phyloP scores from a whole-genome alignment of 2,797 vertebrate species.

The Eospalax fontanierii region DNA sequence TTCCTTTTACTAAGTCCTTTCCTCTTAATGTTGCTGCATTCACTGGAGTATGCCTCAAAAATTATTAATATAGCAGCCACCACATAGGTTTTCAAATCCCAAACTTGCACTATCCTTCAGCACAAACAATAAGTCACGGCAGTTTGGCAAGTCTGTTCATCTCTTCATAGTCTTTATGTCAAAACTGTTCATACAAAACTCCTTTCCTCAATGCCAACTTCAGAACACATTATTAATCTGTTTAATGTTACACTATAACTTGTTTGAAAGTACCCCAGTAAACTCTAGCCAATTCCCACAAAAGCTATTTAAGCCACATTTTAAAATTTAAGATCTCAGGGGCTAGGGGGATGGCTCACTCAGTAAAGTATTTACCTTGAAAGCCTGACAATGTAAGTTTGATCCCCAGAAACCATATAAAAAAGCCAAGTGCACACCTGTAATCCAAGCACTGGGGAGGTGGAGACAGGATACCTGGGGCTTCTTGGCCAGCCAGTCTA shows the following conservation, averaged over 20 bases:
- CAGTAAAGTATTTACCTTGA: too few relatives aligned
- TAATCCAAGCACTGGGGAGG: too few relatives aligned
- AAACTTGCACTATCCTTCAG: not conserved
- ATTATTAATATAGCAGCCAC: not conserved
- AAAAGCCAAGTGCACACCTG: too few relatives aligned
- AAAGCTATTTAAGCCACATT: constrained; percentile 13
- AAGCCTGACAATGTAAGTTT: too few relatives aligned
- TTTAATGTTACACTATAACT: constrained; percentile 16
- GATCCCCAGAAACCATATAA: too few relatives aligned
- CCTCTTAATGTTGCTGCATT: not conserved
- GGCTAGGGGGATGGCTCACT: too few relatives aligned
- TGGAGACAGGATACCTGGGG: not conserved
- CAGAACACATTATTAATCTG: not conserved
- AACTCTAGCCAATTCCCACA: constrained; percentile 46
- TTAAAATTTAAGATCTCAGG: constrained; percentile 23
- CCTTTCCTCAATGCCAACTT: constrained; percentile 34
- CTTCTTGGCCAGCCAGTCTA: not conserved
- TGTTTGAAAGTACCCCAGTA: constrained; percentile 44
- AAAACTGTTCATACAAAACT: too few relatives aligned
- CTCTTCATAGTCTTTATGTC: not conserved
- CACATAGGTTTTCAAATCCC: not conserved
- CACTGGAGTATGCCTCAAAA: not conserved
- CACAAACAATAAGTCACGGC: not conserved
- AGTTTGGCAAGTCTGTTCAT: constrained; percentile 3
- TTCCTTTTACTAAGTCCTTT: not conserved